Base-by-base conservation (phyloP, 1,140 invertebrate species). In the Polypedilum vanderplanki region DNA sequence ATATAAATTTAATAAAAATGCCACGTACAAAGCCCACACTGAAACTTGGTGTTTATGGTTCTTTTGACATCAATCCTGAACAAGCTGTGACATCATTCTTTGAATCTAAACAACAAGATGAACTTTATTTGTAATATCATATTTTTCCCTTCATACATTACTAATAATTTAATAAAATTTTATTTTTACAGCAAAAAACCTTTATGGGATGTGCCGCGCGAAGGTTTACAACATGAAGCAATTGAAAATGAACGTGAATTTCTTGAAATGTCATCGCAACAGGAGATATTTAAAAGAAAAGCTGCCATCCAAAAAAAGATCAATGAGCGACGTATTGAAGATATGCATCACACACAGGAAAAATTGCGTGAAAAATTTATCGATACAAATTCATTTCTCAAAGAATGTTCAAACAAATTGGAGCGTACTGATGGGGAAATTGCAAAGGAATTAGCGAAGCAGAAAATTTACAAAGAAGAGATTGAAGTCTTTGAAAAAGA, bases 381-480 rank as follows among this genome's bases (percentile, higher is more conserved):
- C 65, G 78, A 79, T 74, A 80, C 81, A 3, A 83, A 82, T 76
- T 78, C 75, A 74, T 83, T 83, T 46, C 80, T 83, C 15, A 80
- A 80, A 76, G 80, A 82, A 41, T 82, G 81, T 15, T 75, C 41
- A 17, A 79, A 81, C 20, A 82, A 82, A 73, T 79, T 79, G 65
- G 75, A 76, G 5, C 22, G 75, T 0, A 79, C 81, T 2, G 78
- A 80, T 7, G 79, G 80, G 18, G 79, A 80, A 41, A 46, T 81
- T 7, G 15, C 41, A 1, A 41, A 73, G 1, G 79, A 82, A 73
- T 77, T 3, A 0, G 67, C 74, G 24, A 46, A 79, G 18, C 81
- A 81, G 33, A 18, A 77, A 41, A 78, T 81, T 15, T 77, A 81
- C n/a, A 75, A 75, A 8, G 75, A 81, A 73, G 76, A 74, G 12